phyloP scores from a whole-genome alignment of 2,888 invertebrate species.

The Torymus auratus region DNA sequence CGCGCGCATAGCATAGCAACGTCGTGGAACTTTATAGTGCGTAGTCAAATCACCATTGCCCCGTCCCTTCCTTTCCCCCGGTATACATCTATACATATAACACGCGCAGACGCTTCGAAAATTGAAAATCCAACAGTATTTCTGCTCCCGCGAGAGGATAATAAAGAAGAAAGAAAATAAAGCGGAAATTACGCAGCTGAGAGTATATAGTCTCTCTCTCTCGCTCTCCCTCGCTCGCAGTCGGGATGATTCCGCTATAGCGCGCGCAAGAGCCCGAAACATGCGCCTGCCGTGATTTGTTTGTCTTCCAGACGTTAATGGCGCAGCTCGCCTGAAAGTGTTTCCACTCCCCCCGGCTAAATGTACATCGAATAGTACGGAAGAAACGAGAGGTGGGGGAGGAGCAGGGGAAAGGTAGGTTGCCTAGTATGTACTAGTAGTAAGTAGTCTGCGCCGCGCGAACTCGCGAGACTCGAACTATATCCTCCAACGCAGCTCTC shows the following conservation, averaged over 20 bases:
- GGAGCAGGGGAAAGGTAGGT: too few species aligned
- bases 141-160: conserved; percentile 12
- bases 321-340: conserved; percentile 36
- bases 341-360: conserved; percentile 6
- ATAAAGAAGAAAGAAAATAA: conserved; percentile 40
- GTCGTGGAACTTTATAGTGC: conserved; percentile 9
- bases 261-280: neutral
- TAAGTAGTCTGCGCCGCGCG: too few species aligned
- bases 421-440: too few species aligned
- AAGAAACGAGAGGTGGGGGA: too few species aligned
- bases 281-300: conserved; percentile 35
- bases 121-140: conserved; percentile 47
- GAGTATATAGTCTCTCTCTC: too few species aligned
- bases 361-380: too few species aligned
- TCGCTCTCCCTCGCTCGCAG: neutral
- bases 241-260: conserved; percentile 29
- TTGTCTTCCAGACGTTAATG: conserved; percentile 47
- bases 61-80: too few species aligned
- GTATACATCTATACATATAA: too few species aligned
- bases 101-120: conserved; percentile 1
- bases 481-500: neutral
- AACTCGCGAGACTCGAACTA: too few species aligned
- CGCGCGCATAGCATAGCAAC: too few species aligned
- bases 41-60: neutral
- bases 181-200: conserved; percentile 37